Conservation (phyloP, 2,888 invertebrate species). For the Sarcophaga carnaria region DNA sequence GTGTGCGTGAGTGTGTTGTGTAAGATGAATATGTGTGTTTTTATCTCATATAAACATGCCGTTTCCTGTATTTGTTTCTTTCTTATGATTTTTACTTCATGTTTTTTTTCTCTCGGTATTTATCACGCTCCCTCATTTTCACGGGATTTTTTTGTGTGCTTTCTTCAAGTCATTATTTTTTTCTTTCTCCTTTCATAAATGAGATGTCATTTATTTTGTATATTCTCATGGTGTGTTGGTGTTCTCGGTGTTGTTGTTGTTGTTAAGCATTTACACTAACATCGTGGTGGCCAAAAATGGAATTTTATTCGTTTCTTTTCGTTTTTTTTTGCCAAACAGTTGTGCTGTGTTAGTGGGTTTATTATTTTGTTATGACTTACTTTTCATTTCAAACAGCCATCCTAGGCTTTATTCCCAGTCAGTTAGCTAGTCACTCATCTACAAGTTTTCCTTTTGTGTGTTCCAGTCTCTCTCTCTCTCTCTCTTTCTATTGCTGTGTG, state of each 20-base stretch:
- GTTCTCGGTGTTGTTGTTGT: not conserved
- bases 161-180: not conserved
- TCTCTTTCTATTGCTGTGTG: too few relatives aligned
- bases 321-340: not conserved
- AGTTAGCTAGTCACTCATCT: constrained; percentile 1
- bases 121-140: constrained; percentile 30
- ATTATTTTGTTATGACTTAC: constrained; percentile 65
- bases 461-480: not conserved
- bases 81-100: not conserved
- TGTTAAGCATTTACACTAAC: constrained; percentile 16
- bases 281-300: constrained; percentile 19
- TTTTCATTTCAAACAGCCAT: constrained; percentile 53
- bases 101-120: constrained; percentile 9
- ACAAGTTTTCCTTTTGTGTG: constrained; percentile 1
- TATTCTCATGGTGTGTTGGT: not conserved
- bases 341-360: constrained; percentile 54
- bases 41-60: constrained; percentile 57
- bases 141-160: not conserved
- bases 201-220: constrained; percentile 56
- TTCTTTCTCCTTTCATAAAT: constrained; percentile 49
- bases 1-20: not conserved
- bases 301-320: too few relatives aligned
- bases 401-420: not conserved
- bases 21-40: constrained; percentile 5
- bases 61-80: constrained; percentile 36